Evolutionary conservation across 2,888 invertebrate genomes (phyloP), one percentile per base, ranked within the genome.

Genomic region (Thera britannica): DNA sequence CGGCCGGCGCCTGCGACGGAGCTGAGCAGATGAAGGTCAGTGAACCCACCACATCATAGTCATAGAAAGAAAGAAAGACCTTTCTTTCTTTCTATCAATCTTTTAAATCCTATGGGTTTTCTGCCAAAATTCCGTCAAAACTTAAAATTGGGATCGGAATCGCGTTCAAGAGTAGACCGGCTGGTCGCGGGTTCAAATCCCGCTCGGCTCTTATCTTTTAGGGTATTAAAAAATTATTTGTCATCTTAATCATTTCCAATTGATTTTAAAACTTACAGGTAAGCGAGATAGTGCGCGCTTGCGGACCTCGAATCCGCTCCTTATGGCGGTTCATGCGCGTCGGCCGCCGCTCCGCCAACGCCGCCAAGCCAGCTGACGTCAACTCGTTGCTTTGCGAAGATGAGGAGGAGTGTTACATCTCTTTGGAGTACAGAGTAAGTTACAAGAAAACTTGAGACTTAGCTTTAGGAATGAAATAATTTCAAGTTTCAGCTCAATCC

Each of bases 341-440:
- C 5, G 88, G 87, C 0, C 85, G 84, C 0, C 83, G 93, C 1
- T 87, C 93, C 1, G 71, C 79, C 8, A 82, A 83, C 76, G 89
- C 79, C 0, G 82, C 87, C 55, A 93, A 92, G 68, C 93, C 93
- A 0, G 93, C 93, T 0, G 93, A 93, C 72, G 90, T 93, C 73
- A 93, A 93, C 78, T 91, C 93, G 0, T 84, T 93, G 2, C 77
- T 93, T 51, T 93, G 93, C 70, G 93, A 93, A 74, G 93, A 93
- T 67, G 93, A 93, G 68, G 92, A 93, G 67, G 93, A 93, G 72
- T 93, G 93, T 77, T 90, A 77, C 76, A 78, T 93, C 68, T 87
- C 88, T 9, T 83, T 93, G n/a, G 93, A 93, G 73, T 93, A 93
- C 72, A 85, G 92, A 80, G 93, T 91, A 76, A 79, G 83, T 76